A percentile compares a stretch with the other conserved stretches of the same genome.
phyloP scores from a whole-genome alignment of 2,888 invertebrate genomes.

The Phanerotoma sp. region DNA sequence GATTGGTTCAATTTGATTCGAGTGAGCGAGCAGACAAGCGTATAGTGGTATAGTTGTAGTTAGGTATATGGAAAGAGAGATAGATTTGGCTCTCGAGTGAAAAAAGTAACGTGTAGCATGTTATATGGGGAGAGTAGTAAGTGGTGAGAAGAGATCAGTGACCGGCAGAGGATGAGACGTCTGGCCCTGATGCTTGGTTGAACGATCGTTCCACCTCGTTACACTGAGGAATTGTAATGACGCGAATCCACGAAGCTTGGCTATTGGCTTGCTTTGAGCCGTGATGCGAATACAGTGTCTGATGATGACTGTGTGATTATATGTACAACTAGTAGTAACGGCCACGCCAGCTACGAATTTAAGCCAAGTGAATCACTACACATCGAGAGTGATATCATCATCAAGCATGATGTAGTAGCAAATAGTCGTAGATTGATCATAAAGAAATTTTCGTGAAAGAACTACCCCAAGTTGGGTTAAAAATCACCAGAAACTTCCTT shows the following conservation, averaged over 20 bases:
- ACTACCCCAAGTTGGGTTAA: too few relatives aligned
- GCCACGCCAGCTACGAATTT: neutral
- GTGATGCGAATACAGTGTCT: conserved; percentile 4
- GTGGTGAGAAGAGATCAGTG: conserved; percentile 19
- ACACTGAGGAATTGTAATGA: conserved; percentile 31
- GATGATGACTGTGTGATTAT: neutral
- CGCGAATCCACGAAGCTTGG: conserved; percentile 17
- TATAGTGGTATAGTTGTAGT: too few relatives aligned
- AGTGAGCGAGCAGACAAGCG: neutral
- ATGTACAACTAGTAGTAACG: neutral
- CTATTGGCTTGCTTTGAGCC: conserved; percentile 5
- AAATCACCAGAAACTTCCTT: too few relatives aligned
- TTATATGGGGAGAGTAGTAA: neutral
- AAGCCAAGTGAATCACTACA: neutral
- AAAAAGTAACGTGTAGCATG: neutral
- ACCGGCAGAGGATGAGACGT: conserved; percentile 26
- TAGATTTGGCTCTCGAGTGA: conserved; percentile 1
- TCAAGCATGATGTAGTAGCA: too few relatives aligned
- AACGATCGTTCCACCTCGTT: conserved; percentile 44
- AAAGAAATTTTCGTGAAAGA: too few relatives aligned
- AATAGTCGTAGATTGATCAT: too few relatives aligned
- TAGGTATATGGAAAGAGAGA: neutral
- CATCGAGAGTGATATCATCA: too few relatives aligned
- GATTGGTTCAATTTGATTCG: conserved; percentile 1
- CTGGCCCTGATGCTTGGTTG: conserved; percentile 37